A percentile compares a stretch with the other conserved stretches of the same genome.
Conservation (phyloP, 2,888 invertebrate species). For the Amiota mariae region DNA sequence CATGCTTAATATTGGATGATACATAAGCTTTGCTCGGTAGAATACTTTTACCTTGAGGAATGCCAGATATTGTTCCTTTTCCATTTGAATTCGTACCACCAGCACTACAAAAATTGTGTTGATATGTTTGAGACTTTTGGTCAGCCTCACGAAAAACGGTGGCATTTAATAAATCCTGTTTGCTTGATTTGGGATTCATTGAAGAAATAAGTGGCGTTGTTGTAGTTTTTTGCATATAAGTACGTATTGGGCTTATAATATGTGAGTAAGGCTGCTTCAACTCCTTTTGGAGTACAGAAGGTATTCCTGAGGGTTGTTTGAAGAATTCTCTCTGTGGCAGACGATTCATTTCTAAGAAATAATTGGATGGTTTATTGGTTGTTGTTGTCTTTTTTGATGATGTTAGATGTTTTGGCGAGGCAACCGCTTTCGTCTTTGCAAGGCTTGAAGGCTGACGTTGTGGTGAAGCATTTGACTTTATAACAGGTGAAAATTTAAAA, state of each 20-base stretch:
- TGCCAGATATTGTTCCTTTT: conserved; percentile 27
- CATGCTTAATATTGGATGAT: conserved; percentile 68
- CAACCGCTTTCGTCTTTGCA: not conserved
- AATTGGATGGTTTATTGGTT: not conserved
- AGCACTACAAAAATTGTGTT: conserved; percentile 28
- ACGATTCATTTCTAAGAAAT: conserved; percentile 46
- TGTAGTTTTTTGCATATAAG: conserved; percentile 73
- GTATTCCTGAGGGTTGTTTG: conserved; percentile 50
- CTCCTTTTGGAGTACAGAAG: conserved; percentile 48
- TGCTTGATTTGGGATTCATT: conserved; percentile 55
- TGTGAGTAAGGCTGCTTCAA: conserved; percentile 61
- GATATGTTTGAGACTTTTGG: conserved; percentile 57
- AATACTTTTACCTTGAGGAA: conserved; percentile 32
- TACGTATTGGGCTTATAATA: conserved; percentile 73
- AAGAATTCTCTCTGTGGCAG: conserved; percentile 56
- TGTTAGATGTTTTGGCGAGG: not conserved
- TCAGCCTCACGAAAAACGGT: conserved; percentile 62
- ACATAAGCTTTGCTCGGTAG: conserved; percentile 72
- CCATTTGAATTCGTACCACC: not conserved
- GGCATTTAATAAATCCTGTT: conserved; percentile 48
- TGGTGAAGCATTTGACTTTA: conserved; percentile 26
- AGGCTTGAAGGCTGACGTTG: not conserved
- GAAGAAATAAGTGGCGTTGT: conserved; percentile 69
- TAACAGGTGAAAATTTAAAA: not conserved
- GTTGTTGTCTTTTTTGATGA: not conserved